Percentiles rank a stretch among this genome's conserved stretches.
These are phyloP conservation scores for Esox lucius DNA, from an alignment of 2,797 vertebrate species.

Conservation along the genomic window DNA sequence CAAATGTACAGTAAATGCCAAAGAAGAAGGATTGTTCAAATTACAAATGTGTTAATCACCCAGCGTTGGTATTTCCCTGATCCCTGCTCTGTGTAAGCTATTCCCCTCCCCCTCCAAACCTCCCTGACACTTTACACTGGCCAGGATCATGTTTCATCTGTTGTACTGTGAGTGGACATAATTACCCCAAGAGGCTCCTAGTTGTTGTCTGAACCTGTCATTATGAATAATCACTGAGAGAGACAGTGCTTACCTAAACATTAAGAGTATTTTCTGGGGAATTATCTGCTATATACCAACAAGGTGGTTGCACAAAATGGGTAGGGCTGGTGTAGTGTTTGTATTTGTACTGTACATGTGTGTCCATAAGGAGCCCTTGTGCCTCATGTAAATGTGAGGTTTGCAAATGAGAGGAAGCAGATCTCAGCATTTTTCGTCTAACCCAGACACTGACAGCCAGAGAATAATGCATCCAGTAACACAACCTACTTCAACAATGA, in stretches of 20 bases:
- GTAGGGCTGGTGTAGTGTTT: neutral
- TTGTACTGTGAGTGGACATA: conserved; percentile 11
- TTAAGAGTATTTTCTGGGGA: neutral
- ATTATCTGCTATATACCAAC: neutral
- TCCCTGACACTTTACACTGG: conserved; percentile 9
- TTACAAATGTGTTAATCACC: conserved; percentile 10
- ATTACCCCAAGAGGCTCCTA: conserved; percentile 22
- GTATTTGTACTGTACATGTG: neutral
- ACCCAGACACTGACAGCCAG: conserved; percentile 6
- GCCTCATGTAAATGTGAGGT: conserved; percentile 25
- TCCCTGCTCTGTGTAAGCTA: conserved; percentile 15
- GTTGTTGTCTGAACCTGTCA: neutral
- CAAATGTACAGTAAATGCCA: neutral
- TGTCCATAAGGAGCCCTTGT: neutral
- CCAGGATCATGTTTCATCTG: conserved; percentile 9
- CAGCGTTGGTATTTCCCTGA: conserved; percentile 13
- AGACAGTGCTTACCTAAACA: neutral
- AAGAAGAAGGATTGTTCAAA: neutral
- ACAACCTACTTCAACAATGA: neutral
- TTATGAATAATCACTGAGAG: neutral
- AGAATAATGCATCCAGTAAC: neutral
- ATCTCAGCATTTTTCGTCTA: neutral
- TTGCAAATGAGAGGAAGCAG: conserved; percentile 34
- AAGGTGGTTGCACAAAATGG: neutral
- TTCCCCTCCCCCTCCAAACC: neutral